Conservation (phyloP, 2,113 vertebrate species). For the Piaya cayana region DNA sequence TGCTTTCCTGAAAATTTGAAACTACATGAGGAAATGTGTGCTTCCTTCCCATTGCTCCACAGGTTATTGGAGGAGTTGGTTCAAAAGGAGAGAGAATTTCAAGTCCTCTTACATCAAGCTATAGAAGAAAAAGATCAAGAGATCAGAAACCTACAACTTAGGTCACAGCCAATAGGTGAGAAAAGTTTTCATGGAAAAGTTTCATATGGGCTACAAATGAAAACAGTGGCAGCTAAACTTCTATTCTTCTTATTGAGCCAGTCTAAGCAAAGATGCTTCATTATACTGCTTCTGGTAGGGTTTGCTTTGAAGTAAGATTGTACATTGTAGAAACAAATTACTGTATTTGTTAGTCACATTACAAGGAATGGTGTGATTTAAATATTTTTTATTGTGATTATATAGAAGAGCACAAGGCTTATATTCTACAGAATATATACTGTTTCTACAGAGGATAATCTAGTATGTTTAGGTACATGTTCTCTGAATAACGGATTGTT, state of each 20-base stretch:
- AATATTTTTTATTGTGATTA: not conserved
- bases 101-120: constrained; percentile 90
- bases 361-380: not conserved
- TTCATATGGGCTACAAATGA: not conserved
- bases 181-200: not conserved
- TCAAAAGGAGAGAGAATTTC: constrained; percentile 93
- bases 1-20: not conserved
- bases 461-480: not conserved
- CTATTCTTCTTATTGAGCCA: not conserved
- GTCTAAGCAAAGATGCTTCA: not conserved
- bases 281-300: not conserved
- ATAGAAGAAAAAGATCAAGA: constrained; percentile 94
- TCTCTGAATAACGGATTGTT: not conserved
- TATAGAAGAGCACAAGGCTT: not conserved
- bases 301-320: not conserved
- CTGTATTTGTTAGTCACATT: not conserved
- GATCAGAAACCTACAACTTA: constrained; percentile 88
- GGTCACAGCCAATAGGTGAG: constrained; percentile 82
- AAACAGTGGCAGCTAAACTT: not conserved
- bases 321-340: not conserved
- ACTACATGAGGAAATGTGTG: not conserved
- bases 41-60: not conserved
- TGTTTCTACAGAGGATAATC: not conserved
- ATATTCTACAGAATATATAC: not conserved
- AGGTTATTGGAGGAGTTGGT: constrained; percentile 92